Evolutionary conservation across 2,888 invertebrate species (phyloP), one percentile per base, ranked within the genome.

Genomic region (Camponotus fellah): DNA sequence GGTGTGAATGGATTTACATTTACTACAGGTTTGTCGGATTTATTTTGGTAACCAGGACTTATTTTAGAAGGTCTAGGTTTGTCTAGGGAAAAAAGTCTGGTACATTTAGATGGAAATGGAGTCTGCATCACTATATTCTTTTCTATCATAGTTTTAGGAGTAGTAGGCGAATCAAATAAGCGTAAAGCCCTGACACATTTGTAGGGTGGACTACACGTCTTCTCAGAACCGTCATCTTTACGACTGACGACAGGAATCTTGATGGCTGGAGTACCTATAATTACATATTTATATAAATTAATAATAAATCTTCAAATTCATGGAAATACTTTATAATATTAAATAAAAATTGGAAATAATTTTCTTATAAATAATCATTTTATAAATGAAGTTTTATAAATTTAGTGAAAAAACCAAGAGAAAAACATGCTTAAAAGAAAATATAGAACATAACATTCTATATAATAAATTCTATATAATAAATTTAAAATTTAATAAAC

Each of bases 1-100:
- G 98, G 98, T 5, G 97, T 97, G 91, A 98, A 98, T 0, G 98
- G 98, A 95, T 98, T 98, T 65, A 98, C 96, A 95, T 98, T 98
- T 43, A 97, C 97, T 0, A 96, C 92, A 0, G 97, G 96, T 83
- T 96, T 95, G 5, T 96, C 95, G 37, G 93, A 92, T 91, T 95
- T 95, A 60, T 91, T 92, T 91, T 95, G 95, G 79, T 92, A 94
- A 79, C 85, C 89, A 1, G 71, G 71, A 32, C 77, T 77, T 77
- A 77, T 77, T 21, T 69, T 77, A 34, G 92, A 91, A 14, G 95
- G 93, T 84, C 95, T 94, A 17, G 95, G 95, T 91, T 95, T 95
- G 58, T 95, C 95, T 6, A 93, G 82, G 3, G 93, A 91, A 89
- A 85, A 94, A 60, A 94, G 85, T 89, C 92, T 93, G 43, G 91